Percentiles rank a stretch among this genome's conserved stretches.
Conservation (phyloP, 2,888 invertebrate genomes). For the Clivina fossor region DNA sequence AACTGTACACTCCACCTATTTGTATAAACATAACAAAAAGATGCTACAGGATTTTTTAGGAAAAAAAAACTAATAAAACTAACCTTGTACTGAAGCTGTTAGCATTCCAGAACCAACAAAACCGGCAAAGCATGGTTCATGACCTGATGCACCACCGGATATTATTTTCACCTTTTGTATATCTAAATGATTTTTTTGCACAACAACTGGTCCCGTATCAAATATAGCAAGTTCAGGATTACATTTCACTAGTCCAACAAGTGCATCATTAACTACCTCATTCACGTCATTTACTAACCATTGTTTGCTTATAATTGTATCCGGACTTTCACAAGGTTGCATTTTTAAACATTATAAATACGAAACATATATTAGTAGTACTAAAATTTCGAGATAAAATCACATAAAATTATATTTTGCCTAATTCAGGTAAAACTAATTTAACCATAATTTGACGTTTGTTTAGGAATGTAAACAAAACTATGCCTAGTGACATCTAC, state of each 20-base stretch:
- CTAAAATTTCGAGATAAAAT: too few relatives aligned
- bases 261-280: conserved; percentile 8
- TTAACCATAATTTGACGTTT: too few relatives aligned
- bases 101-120: conserved; percentile 81
- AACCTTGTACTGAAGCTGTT: conserved; percentile 73
- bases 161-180: conserved; percentile 58
- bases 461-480: too few relatives aligned
- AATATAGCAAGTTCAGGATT: conserved; percentile 48
- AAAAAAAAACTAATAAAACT: conserved; percentile 4
- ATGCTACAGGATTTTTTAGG: not conserved
- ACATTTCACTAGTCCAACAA: conserved; percentile 30
- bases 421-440: too few relatives aligned
- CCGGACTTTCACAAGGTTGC: too few relatives aligned
- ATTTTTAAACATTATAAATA: too few relatives aligned
- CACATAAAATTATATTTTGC: too few relatives aligned
- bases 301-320: conserved; percentile 7
- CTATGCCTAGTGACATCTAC: too few relatives aligned
- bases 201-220: conserved; percentile 49
- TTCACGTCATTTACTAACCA: conserved; percentile 11
- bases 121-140: conserved; percentile 68
- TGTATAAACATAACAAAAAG: conserved; percentile 4
- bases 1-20: conserved; percentile 46
- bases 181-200: conserved; percentile 47
- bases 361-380: too few relatives aligned
- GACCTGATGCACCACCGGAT: conserved; percentile 83